Evolutionary conservation across 2,888 invertebrate species (phyloP).

Genomic region (Flabesymbios commensalis): DNA sequence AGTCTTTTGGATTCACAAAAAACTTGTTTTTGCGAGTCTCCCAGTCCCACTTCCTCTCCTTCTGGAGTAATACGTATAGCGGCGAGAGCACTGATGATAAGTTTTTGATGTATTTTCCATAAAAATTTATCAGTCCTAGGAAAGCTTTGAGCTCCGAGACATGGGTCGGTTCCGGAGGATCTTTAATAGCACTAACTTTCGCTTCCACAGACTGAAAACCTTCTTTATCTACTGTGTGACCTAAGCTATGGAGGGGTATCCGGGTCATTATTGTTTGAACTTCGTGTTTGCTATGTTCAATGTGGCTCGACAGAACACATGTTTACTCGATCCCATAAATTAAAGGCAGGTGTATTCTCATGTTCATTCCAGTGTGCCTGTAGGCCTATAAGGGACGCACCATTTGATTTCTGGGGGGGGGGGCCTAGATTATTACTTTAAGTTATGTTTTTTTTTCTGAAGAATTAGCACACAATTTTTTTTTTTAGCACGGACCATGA

Average conservation of each 20-base stretch:
- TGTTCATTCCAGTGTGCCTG: no score
- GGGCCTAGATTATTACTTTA: no score
- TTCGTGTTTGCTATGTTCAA: no score
- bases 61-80: not conserved
- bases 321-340: no score
- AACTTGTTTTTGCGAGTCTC: not conserved
- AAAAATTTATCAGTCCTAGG: not conserved
- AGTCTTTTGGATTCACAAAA: slow-evolving; percentile 54
- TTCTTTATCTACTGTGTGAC: not conserved
- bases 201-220: not conserved
- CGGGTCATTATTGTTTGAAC: no score
- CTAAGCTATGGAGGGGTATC: not conserved
- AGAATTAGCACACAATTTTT: no score
- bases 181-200: not conserved
- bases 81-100: not conserved
- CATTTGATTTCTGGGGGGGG: no score
- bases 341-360: no score
- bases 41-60: not conserved
- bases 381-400: no score
- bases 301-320: no score
- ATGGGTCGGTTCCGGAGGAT: not conserved
- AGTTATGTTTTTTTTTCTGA: no score
- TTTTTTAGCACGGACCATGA: no score
- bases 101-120: not conserved
- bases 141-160: not conserved